These are phyloP conservation scores for Cactoblastis cactorum DNA, from an alignment of 2,888 invertebrate species.

Conservation along the genomic window DNA sequence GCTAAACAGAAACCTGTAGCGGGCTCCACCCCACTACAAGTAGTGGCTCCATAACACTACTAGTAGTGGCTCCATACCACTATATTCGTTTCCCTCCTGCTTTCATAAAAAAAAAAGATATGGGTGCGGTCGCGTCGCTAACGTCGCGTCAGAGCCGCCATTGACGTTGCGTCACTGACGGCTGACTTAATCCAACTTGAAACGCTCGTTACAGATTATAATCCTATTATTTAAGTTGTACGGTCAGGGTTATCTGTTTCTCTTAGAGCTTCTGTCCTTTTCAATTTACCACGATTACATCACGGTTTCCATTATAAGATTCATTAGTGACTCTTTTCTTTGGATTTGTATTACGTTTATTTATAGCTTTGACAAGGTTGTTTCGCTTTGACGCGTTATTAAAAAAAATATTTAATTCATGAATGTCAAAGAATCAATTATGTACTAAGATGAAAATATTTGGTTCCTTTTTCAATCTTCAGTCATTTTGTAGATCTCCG, in stretches of 20 bases:
- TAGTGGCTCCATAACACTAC: no score
- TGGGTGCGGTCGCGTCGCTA: no score
- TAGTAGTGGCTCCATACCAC: no score
- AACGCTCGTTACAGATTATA: conserved; percentile 17
- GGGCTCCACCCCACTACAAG: no score
- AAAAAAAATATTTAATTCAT: background rate
- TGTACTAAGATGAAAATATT: background rate
- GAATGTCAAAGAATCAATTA: background rate
- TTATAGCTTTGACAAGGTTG: background rate
- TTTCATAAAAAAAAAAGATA: no score
- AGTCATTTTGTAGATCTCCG: background rate
- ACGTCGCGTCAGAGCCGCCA: no score
- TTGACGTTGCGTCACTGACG: background rate
- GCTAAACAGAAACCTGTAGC: no score
- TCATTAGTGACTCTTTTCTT: conserved; percentile 17
- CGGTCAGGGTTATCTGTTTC: conserved; percentile 31
- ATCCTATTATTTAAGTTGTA: conserved; percentile 20
- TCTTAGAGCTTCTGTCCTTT: conserved; percentile 32
- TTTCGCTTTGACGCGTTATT: background rate
- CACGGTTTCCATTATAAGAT: conserved; percentile 26
- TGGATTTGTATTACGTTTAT: background rate
- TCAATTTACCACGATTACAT: conserved; percentile 40
- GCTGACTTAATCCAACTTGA: no score
- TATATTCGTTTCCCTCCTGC: no score
- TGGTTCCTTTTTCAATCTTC: background rate